Evolutionary conservation across 2,113 vertebrate genomes (phyloP), one percentile per base, ranked within the genome.

Genomic region (Zootoca vivipara): DNA sequence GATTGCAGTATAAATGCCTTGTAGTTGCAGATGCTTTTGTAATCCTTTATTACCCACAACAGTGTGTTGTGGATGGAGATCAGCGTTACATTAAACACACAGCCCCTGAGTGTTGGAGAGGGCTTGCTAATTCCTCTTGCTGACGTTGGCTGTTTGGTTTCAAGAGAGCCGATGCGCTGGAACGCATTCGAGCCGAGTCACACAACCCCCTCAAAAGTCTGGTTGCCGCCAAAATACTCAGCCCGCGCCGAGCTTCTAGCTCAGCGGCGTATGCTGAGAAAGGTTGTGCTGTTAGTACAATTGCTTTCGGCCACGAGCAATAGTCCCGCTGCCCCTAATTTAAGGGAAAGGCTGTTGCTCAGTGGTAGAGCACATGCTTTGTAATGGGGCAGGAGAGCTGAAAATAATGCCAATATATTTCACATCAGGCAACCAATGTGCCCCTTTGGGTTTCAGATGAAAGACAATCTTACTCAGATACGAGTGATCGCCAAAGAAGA

Each of bases 1-100:
- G 70, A 74, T 82, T 82, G 86, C 86, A 18, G 22, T 65, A 82
- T 65, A 87, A 87, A 87, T 87, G 69, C 42, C 69, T 87, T 74
- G 24, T 82, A 30, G 38, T 73, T 88, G 81, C 73, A 77, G 62
- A 88, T 88, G 80, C 74, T 77, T 88, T 69, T 67, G 42, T 83
- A 88, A 88, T 88, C 72, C 87, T 78, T 83, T 88, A 77, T 83
- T 67, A 56, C 74, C 74, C 85, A 46, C 18, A 67, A 40, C 74
- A 69, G 85, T 86, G 46, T 86, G 85, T 67, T 65, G 74, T 33
- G 73, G 74, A 78, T 8, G 12, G 40, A 67, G 73, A 78, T 78
- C 74, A 69, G 58, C 15, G n/a, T 78, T 86, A 67, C 62, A 15
- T 86, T 78, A 52, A 78, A 40, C 73, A 83, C 73, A 83, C 58